A percentile compares a stretch with the other conserved stretches of the same genome.
Conservation (phyloP, 2,888 invertebrate genomes). For the Nephrotoma guestfalica region DNA sequence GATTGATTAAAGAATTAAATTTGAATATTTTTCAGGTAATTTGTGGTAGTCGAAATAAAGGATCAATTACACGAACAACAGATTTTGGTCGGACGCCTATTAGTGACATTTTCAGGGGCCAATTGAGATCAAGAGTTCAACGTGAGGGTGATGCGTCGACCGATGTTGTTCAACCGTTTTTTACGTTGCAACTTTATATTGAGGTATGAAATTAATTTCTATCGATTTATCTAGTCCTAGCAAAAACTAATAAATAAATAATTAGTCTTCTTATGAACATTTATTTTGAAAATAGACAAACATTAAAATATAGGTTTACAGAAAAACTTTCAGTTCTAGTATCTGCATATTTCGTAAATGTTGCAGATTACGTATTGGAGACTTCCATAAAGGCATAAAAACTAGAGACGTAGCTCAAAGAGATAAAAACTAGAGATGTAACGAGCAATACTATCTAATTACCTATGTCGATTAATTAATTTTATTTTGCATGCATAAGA, state of each 20-base stretch:
- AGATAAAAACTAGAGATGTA: too few relatives aligned
- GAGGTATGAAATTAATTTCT: slow-evolving; percentile 44
- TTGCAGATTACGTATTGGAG: too few relatives aligned
- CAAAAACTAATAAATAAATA: neutral
- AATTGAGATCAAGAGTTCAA: slow-evolving; percentile 69
- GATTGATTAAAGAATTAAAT: neutral
- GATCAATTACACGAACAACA: slow-evolving; percentile 74
- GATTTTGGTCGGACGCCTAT: slow-evolving; percentile 73
- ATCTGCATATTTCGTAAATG: too few relatives aligned
- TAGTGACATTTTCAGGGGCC: slow-evolving; percentile 86
- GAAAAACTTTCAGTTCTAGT: too few relatives aligned
- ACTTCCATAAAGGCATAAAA: too few relatives aligned
- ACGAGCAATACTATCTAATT: too few relatives aligned
- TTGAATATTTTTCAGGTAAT: slow-evolving; percentile 22
- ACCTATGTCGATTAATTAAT: neutral
- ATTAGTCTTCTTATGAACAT: too few relatives aligned
- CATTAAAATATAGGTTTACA: too few relatives aligned
- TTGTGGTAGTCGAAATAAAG: slow-evolving; percentile 73
- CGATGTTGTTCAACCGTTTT: slow-evolving; percentile 90
- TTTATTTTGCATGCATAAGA: neutral
- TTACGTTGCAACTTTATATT: slow-evolving; percentile 87
- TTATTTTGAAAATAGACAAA: too few relatives aligned
- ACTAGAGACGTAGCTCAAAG: too few relatives aligned
- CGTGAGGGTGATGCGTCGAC: slow-evolving; percentile 53
- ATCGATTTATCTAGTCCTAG: neutral